A percentile compares a stretch with the other conserved stretches of the same genome.
phyloP scores from a whole-genome alignment of 2,797 vertebrate species.

The Fringilla coelebs region DNA sequence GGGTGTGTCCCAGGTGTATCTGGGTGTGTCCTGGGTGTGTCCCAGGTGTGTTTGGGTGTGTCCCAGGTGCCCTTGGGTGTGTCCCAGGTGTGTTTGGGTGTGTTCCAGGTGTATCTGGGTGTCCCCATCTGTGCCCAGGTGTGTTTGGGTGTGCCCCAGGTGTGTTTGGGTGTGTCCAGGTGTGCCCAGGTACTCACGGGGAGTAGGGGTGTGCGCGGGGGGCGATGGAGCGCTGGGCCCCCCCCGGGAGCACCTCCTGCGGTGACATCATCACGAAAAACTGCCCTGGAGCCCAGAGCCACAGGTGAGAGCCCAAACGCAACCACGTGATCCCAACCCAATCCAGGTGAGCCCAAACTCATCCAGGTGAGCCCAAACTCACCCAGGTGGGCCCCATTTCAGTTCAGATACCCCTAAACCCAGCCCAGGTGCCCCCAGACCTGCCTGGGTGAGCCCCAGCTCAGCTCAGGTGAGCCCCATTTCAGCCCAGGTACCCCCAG shows the following conservation, averaged over 20 bases:
- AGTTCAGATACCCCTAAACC: too few species aligned
- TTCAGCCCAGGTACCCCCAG: background rate
- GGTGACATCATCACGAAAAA: constrained; percentile 97
- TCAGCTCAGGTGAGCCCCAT: background rate
- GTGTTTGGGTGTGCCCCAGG: too few species aligned
- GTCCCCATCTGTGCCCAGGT: too few species aligned
- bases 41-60: background rate
- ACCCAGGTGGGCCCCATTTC: too few species aligned
- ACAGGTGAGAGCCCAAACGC: background rate
- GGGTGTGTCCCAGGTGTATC: background rate
- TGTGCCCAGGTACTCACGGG: constrained; percentile 76
- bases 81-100: background rate
- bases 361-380: too few species aligned
- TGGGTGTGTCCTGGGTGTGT: background rate
- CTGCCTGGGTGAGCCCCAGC: too few species aligned
- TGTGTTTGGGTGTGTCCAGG: too few species aligned
- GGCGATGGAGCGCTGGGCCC: constrained; percentile 86
- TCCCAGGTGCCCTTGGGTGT: too few species aligned
- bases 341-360: background rate
- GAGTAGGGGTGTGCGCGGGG: constrained; percentile 90
- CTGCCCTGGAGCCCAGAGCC: constrained; percentile 75
- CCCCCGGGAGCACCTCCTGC: constrained; percentile 88
- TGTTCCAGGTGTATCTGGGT: background rate
- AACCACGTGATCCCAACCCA: background rate
- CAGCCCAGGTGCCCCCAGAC: background rate